A percentile compares a stretch with the other conserved stretches of the same genome.
phyloP scores from a whole-genome alignment of 2,797 vertebrate genomes.

The Spinus olivaceus region DNA sequence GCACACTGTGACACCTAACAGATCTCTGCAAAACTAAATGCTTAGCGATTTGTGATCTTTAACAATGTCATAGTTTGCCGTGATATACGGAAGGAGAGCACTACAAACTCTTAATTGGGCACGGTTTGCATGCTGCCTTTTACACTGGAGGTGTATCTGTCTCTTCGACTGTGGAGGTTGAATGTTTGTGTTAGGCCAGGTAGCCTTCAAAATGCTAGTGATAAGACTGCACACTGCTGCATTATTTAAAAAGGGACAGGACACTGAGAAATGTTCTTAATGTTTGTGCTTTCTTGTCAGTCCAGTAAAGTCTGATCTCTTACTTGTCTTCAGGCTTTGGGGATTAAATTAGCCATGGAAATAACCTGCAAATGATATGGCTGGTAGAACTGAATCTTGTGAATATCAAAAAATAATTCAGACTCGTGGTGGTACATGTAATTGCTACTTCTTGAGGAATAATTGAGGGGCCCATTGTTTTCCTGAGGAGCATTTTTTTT shows the following conservation, averaged over 20 bases:
- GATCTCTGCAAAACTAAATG: slow-evolving; percentile 39
- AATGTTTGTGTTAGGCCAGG: neutral
- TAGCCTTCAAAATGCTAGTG: neutral
- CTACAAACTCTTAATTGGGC: neutral
- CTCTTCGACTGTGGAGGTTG: neutral
- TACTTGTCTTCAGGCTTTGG: neutral
- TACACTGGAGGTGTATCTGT: slow-evolving; percentile 13
- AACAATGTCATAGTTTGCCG: neutral
- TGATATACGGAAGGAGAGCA: neutral
- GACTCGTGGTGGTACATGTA: rapidly evolving
- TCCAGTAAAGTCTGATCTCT: neutral
- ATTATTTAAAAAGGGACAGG: neutral
- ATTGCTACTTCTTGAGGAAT: neutral
- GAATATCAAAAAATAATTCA: neutral
- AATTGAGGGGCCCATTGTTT: neutral
- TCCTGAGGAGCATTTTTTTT: neutral
- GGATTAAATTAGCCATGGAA: neutral
- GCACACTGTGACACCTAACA: slow-evolving; percentile 51
- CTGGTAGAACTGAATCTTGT: neutral
- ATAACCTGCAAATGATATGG: neutral
- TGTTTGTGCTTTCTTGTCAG: slow-evolving; percentile 9
- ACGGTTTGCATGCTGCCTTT: slow-evolving; percentile 52
- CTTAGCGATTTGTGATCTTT: neutral
- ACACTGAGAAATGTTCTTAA: neutral
- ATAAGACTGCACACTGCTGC: neutral